These are phyloP conservation scores for Lomographa bimaculata DNA, from an alignment of 2,888 invertebrate species.

Conservation along the genomic window DNA sequence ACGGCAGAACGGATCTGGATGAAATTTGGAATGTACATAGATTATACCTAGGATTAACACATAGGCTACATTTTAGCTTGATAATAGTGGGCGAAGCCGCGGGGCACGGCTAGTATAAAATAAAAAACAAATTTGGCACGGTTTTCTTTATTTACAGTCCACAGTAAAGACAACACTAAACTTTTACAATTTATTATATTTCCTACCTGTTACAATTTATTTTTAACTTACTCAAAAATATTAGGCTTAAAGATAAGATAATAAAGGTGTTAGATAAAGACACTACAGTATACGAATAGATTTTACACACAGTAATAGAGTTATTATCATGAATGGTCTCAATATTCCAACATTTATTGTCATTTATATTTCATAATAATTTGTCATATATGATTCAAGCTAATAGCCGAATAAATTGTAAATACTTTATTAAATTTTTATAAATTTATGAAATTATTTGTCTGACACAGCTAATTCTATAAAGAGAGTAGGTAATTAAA, in stretches of 20 bases:
- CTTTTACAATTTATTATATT: slow-evolving; percentile 42
- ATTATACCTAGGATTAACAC: too few species aligned
- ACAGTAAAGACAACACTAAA: slow-evolving; percentile 62
- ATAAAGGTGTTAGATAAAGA: slow-evolving; percentile 33
- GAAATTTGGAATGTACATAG: too few species aligned
- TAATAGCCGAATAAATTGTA: slow-evolving; percentile 29
- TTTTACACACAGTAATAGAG: slow-evolving; percentile 49
- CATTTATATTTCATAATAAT: slow-evolving; percentile 32
- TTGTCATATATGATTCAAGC: too few species aligned
- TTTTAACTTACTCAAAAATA: slow-evolving; percentile 14
- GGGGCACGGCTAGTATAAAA: too few species aligned
- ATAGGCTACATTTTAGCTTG: too few species aligned
- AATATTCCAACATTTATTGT: slow-evolving; percentile 60
- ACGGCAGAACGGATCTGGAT: too few species aligned
- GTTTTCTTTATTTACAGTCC: slow-evolving; percentile 68
- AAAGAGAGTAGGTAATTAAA: slow-evolving; percentile 46
- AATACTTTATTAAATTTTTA: slow-evolving; percentile 27
- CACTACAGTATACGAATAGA: slow-evolving; percentile 51
- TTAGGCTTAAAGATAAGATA: slow-evolving; percentile 9
- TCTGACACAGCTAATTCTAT: slow-evolving; percentile 79
- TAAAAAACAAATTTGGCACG: slow-evolving; percentile 51
- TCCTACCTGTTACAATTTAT: slow-evolving; percentile 26
- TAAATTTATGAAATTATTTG: slow-evolving; percentile 63
- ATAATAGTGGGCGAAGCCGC: too few species aligned
- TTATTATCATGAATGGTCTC: slow-evolving; percentile 67